phyloP scores from a whole-genome alignment of 2,797 vertebrate genomes.

The Petrocephalus sullivani region DNA sequence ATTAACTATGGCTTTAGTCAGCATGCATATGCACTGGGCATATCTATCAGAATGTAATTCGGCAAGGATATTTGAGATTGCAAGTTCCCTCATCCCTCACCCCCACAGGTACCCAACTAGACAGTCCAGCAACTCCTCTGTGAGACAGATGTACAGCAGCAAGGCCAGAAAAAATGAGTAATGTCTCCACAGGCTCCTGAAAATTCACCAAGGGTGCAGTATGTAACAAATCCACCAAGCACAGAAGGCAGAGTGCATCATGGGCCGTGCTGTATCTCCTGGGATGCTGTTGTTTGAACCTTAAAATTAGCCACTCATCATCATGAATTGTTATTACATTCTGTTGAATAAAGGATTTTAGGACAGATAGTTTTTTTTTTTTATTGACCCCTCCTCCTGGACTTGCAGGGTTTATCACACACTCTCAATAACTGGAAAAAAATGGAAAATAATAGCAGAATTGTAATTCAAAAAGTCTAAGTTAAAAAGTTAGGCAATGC shows the following conservation, averaged over 20 bases:
- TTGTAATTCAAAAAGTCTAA: not conserved
- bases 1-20: not conserved
- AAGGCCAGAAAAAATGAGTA: not conserved
- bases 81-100: not conserved
- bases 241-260: not conserved
- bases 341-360: not conserved
- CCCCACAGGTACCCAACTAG: not conserved
- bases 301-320: not conserved
- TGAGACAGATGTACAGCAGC: not conserved
- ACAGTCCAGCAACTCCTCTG: constrained; percentile 6
- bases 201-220: not conserved
- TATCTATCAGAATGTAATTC: not conserved
- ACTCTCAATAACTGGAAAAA: not conserved
- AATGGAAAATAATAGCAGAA: not conserved
- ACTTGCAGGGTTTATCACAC: not conserved
- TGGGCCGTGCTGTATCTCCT: not conserved
- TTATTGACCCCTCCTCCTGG: not conserved
- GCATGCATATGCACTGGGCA: not conserved
- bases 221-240: not conserved
- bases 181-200: not conserved
- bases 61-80: not conserved
- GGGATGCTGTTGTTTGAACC: not conserved
- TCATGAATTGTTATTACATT: not conserved
- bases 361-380: not conserved
- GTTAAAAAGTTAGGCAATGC: not conserved